Percentiles rank a stretch among this genome's conserved stretches.
phyloP scores from a whole-genome alignment of 1,140 invertebrate genomes.

The Drosophila mojavensis region DNA sequence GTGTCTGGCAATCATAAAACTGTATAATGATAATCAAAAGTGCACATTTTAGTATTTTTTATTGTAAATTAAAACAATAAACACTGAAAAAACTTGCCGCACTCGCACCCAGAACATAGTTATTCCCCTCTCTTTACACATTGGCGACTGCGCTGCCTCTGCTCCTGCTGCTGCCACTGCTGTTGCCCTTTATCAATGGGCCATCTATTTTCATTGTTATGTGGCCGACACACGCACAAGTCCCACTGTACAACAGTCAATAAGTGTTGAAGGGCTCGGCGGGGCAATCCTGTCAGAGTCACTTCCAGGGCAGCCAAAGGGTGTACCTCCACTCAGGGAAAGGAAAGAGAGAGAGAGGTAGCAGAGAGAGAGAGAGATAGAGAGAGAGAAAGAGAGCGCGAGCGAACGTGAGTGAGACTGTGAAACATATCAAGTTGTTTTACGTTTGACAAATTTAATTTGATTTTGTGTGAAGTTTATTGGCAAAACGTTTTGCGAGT shows the following conservation, averaged over 20 bases:
- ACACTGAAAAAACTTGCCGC: constrained; percentile 62
- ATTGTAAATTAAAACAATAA: constrained; percentile 82
- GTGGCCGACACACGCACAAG: constrained; percentile 60
- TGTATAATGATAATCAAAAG: constrained; percentile 79
- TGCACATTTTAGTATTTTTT: constrained; percentile 79
- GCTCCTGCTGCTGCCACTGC: constrained; percentile 9
- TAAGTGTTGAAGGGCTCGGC: constrained; percentile 38
- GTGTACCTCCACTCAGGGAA: constrained; percentile 1
- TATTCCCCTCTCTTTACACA: background rate
- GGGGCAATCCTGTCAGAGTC: constrained; percentile 25
- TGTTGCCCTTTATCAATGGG: constrained; percentile 56
- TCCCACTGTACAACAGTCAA: constrained; percentile 42
- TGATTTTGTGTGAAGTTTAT: constrained; percentile 83
- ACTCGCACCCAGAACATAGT: constrained; percentile 2
- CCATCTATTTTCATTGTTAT: constrained; percentile 82
- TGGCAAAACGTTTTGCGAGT: constrained; percentile 74
- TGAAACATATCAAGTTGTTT: constrained; percentile 77
- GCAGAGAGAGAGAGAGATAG: background rate
- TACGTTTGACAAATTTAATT: constrained; percentile 83
- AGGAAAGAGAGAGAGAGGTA: too few relatives aligned
- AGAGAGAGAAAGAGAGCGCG: background rate
- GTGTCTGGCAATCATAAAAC: constrained; percentile 62
- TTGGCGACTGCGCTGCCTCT: background rate
- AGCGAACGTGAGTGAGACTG: constrained; percentile 27
- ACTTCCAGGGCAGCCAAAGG: constrained; percentile 22